Percentiles rank a stretch among this genome's conserved stretches.
These are phyloP conservation scores for Aphyosemion australe DNA, from an alignment of 2,113 vertebrate genomes.

Conservation along the genomic window DNA sequence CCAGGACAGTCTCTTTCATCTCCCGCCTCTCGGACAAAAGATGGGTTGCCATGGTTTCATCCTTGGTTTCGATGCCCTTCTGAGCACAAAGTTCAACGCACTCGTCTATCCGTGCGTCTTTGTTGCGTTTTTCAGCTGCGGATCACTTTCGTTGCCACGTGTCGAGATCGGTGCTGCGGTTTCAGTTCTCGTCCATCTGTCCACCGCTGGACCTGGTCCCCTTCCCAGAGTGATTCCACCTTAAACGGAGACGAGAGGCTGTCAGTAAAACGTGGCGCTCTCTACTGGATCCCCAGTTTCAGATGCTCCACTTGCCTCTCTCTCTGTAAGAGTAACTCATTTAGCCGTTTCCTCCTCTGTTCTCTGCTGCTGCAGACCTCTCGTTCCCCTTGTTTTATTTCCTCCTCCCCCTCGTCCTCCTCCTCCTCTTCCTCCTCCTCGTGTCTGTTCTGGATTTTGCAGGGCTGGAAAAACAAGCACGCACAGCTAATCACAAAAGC, in stretches of 20 bases:
- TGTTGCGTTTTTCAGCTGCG: constrained; percentile 37
- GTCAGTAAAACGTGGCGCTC: constrained; percentile 18
- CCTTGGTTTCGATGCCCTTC: constrained; percentile 70
- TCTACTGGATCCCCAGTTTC: neutral
- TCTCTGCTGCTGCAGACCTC: constrained; percentile 77
- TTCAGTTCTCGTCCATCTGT: constrained; percentile 57
- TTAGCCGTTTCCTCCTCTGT: constrained; percentile 86
- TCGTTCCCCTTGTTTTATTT: constrained; percentile 78
- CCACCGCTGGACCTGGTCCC: constrained; percentile 59
- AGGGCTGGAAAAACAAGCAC: constrained; percentile 60
- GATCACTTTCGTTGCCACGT: constrained; percentile 17
- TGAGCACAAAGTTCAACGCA: constrained; percentile 55
- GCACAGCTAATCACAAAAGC: constrained; percentile 44
- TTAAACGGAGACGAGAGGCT: constrained; percentile 25
- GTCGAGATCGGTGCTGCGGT: constrained; percentile 42
- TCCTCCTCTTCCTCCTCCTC: constrained; percentile 41
- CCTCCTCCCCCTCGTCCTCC: constrained; percentile 39
- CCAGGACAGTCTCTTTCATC: constrained; percentile 56
- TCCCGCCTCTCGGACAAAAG: constrained; percentile 58
- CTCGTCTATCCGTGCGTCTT: constrained; percentile 56
- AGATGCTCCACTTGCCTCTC: constrained; percentile 47
- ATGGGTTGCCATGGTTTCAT: constrained; percentile 74
- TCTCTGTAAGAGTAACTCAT: constrained; percentile 84
- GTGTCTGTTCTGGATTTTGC: constrained; percentile 73
- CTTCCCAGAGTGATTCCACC: constrained; percentile 63